Percentiles rank a stretch among this genome's conserved stretches.
Evolutionary conservation across 2,888 invertebrate genomes (phyloP).

Genomic region (Phymatocera aterrima): DNA sequence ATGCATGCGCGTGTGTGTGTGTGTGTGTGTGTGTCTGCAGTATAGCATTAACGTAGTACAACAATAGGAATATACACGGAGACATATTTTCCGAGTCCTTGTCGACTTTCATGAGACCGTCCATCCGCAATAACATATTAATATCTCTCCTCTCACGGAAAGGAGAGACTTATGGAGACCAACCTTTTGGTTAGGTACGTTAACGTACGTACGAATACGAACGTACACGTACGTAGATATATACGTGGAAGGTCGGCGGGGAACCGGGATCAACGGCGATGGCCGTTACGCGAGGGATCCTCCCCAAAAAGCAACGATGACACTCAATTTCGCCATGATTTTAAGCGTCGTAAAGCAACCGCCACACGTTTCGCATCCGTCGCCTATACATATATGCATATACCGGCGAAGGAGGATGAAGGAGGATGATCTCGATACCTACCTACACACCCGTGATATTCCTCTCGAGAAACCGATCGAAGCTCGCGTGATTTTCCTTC

Average conservation of each 20-base stretch:
- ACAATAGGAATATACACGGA: constrained; percentile 52
- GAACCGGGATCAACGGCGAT: constrained; percentile 52
- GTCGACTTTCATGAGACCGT: constrained; percentile 74
- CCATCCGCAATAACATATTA: constrained; percentile 75
- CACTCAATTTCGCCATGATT: constrained; percentile 54
- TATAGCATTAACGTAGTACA: no score
- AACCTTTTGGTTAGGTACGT: neutral
- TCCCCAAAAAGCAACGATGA: constrained; percentile 37
- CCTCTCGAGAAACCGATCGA: no score
- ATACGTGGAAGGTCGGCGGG: constrained; percentile 49
- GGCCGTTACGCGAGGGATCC: constrained; percentile 32
- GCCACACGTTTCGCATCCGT: constrained; percentile 57
- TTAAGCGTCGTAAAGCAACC: constrained; percentile 70
- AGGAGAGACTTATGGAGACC: constrained; percentile 11
- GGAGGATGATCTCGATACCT: no score
- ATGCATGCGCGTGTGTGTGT: no score
- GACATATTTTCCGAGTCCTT: constrained; percentile 73
- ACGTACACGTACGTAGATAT: neutral
- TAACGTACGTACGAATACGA: neutral
- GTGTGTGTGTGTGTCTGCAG: no score
- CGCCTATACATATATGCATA: neutral
- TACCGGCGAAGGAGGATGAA: no score
- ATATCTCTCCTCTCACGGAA: constrained; percentile 61
- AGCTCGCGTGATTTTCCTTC: no score
- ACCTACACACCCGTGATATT: no score